Base-by-base conservation (phyloP, 2,797 vertebrate genomes). In the Poecilia wingei region DNA sequence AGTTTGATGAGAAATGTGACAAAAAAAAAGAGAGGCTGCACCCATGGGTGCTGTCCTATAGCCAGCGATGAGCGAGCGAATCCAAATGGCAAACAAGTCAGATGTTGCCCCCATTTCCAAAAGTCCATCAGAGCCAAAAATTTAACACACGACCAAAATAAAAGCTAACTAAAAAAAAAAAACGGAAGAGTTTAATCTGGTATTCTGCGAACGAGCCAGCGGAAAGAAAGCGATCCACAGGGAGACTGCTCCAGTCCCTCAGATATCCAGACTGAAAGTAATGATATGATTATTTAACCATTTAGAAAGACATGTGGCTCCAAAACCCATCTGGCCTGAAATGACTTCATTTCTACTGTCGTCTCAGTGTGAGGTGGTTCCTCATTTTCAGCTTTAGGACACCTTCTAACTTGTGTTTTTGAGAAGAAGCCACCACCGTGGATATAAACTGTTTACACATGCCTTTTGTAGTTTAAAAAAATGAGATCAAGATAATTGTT, bases 11-110 rank as follows among this genome's bases (percentile, higher is more conserved):
- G 80, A 91, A 92, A 93, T 87, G 87, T 91, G 89, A 79, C 84
- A 80, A 80, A 79, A 57, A 73, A 39, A 49, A 8, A 53, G 46
- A 57, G 55, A 66, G 76, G 77, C 77, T 84, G 88, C 90, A 92
- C 94, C 93, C 94, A 87, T 87, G 94, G 93, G 94, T 92, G 91
- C 94, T 95, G 94, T 95, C 94, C 93, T 95, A 94, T 93, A 88
- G 87, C 88, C 77, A 88, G 84, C 74, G 76, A 88, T 80, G 89
- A 92, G 84, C 86, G 80, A 85, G 84, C 76, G 8, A 22, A 84
- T 89, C 89, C 93, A 94, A 92, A 93, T 93, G 92, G 91, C 92
- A 93, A 87, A 75, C 81, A 41, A 88, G 86, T 92, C 90, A 91
- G 93, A 93, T 93, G 89, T 89, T 79, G 43, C 51, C 84, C 82